phyloP scores from a whole-genome alignment of 92 coral and sea anemone species.

The Palythoa heliodiscus region DNA sequence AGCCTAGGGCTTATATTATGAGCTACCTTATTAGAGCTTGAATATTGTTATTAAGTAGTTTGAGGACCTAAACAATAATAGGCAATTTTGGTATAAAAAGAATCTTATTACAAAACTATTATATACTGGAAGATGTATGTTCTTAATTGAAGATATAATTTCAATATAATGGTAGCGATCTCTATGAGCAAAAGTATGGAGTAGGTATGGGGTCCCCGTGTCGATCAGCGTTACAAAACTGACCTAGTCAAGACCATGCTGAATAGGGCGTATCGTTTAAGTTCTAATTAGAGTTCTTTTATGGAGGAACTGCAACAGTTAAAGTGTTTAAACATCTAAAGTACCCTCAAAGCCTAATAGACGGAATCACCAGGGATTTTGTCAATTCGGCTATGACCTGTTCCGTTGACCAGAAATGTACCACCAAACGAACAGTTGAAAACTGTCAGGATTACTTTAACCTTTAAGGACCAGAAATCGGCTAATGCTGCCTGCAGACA shows the following conservation, averaged over 20 bases:
- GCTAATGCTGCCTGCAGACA: too few species aligned
- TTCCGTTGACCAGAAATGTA: background rate
- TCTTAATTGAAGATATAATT: too few species aligned
- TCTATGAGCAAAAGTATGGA: too few species aligned
- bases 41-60: too few species aligned
- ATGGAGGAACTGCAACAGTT: background rate
- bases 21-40: too few species aligned
- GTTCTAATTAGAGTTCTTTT: background rate
- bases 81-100: too few species aligned
- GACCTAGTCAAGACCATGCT: background rate
- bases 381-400: background rate
- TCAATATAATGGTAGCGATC: too few species aligned
- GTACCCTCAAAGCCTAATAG: background rate
- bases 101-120: too few species aligned
- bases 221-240: slow-evolving; percentile 4
- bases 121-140: too few species aligned
- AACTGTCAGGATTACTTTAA: background rate
- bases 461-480: background rate
- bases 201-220: background rate
- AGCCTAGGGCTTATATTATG: too few species aligned
- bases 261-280: background rate
- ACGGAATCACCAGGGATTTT: background rate
- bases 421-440: background rate
- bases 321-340: background rate
- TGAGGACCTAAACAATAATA: too few species aligned